Conservation (phyloP, 2,888 invertebrate species). For the Orthosia incerta region DNA sequence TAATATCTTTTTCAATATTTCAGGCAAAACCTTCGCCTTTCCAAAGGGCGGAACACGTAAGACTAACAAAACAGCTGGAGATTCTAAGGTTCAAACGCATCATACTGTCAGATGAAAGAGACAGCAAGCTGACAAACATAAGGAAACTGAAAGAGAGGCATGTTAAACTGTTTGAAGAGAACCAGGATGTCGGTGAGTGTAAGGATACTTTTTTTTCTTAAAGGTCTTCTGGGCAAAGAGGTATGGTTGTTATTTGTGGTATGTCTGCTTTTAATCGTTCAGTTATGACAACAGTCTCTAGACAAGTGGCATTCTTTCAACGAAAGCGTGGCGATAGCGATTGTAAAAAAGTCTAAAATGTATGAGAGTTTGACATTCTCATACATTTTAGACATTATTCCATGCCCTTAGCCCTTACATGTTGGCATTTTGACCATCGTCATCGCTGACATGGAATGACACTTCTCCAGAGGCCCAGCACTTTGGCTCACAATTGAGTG, state of each 20-base stretch:
- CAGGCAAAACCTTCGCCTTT: slow-evolving; percentile 92
- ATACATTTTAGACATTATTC: too few relatives aligned
- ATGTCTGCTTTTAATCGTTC: neutral
- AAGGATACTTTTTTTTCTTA: slow-evolving; percentile 53
- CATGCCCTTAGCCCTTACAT: too few relatives aligned
- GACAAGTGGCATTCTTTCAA: too few relatives aligned
- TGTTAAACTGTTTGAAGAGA: slow-evolving; percentile 92
- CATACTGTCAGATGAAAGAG: slow-evolving; percentile 93
- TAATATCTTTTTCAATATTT: slow-evolving; percentile 47
- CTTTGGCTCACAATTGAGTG: neutral
- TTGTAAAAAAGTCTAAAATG: too few relatives aligned
- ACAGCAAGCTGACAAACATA: slow-evolving; percentile 92
- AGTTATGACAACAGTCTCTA: neutral
- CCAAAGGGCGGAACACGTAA: slow-evolving; percentile 92
- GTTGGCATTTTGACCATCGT: too few relatives aligned
- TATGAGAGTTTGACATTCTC: too few relatives aligned
- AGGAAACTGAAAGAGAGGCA: slow-evolving; percentile 92
- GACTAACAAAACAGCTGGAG: slow-evolving; percentile 93
- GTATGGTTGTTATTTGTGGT: slow-evolving; percentile 9
- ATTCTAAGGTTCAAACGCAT: slow-evolving; percentile 93
- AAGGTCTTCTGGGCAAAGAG: slow-evolving; percentile 14
- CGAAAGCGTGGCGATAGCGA: too few relatives aligned
- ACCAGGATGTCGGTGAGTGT: slow-evolving; percentile 92
- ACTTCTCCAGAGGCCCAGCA: too few relatives aligned
- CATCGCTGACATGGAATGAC: too few relatives aligned